These are phyloP conservation scores for Actinostola sp. DNA, from an alignment of 92 coral and sea anemone species.

Conservation along the genomic window DNA sequence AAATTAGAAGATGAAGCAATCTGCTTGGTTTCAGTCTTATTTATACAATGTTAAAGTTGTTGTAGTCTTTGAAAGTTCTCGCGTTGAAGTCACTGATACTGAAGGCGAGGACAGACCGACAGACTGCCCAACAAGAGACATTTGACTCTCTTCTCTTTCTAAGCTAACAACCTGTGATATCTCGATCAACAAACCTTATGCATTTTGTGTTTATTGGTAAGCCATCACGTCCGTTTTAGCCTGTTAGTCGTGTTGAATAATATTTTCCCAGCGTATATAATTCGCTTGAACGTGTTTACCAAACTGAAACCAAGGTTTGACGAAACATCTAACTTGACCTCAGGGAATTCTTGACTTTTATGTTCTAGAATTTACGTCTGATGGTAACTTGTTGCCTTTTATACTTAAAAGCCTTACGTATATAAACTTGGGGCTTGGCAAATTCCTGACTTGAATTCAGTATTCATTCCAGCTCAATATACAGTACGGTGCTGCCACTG, in stretches of 20 bases:
- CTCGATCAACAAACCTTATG: slow-evolving; percentile 4
- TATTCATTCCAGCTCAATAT: too few relatives aligned
- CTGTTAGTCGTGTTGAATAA: slow-evolving; percentile 16
- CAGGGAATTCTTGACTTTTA: background rate
- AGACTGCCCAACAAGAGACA: too few relatives aligned
- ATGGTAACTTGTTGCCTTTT: background rate
- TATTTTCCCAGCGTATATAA: slow-evolving; percentile 6
- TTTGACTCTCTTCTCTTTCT: background rate
- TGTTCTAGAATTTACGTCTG: background rate
- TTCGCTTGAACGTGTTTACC: background rate
- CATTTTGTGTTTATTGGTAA: slow-evolving; percentile 11
- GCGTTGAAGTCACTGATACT: background rate
- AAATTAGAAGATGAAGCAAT: slow-evolving; percentile 12
- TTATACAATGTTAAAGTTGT: background rate
- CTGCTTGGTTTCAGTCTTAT: slow-evolving; percentile 3
- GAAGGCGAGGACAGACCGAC: slow-evolving; percentile 20
- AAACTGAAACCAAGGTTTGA: background rate
- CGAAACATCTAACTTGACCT: slow-evolving; percentile 19
- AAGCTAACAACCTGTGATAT: slow-evolving; percentile 18
- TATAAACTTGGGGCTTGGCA: too few relatives aligned
- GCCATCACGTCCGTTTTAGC: background rate
- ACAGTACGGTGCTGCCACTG: too few relatives aligned
- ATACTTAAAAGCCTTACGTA: background rate
- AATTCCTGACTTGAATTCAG: too few relatives aligned
- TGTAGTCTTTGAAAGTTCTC: background rate